Base-by-base conservation (phyloP, 2,888 invertebrate species). In the Erebia palarica region DNA sequence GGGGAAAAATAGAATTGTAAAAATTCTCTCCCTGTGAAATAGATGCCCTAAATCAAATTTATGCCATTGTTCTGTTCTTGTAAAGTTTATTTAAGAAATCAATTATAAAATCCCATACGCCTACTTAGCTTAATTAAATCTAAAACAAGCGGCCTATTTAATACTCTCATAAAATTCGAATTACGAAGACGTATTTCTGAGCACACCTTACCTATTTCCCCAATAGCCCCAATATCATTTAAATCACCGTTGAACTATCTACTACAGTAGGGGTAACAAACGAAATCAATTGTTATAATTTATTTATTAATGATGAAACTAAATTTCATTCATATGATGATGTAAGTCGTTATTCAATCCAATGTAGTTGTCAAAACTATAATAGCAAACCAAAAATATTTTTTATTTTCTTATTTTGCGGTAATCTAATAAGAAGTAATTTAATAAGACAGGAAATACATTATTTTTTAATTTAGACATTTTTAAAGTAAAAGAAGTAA, bases 201-300 rank as follows among this genome's bases (percentile, higher is more conserved):
- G 88, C 90, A 84, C 91, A 87, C 91, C 90, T 90, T 81, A 85
- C 84, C 79, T 84, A 86, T 86, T 84, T 59, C 83, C 85, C 85
- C 85, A 87, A 89, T 89, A 89, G 49, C 83, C 85, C 85, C 85
- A 87, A 89, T 89, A 89, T 85, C 82, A 83, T 86, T 84, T 80
- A 86, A 87, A 87, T 84, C 18, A 13, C 13, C 8, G 63, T 63
- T 3, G 9, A 63, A 3, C 8, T 11, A 49, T 21, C 49, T 14
- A 11, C n/a, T n/a, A 47, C 14, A 49, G 63, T 21, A 7, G 21
- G 44, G 42, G 3, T n/a, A 55, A 3, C 18, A 10, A 10, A 3
- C 7, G 9, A 18, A 16, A 55, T 7, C 5, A 36, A 36, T 36
- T 36, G 7, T 36, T 7, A 36, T 36, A 36, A 36, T 36, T 36